Evolutionary conservation across 2,888 invertebrate species (phyloP).

Genomic region (Tetragonula carbonaria): DNA sequence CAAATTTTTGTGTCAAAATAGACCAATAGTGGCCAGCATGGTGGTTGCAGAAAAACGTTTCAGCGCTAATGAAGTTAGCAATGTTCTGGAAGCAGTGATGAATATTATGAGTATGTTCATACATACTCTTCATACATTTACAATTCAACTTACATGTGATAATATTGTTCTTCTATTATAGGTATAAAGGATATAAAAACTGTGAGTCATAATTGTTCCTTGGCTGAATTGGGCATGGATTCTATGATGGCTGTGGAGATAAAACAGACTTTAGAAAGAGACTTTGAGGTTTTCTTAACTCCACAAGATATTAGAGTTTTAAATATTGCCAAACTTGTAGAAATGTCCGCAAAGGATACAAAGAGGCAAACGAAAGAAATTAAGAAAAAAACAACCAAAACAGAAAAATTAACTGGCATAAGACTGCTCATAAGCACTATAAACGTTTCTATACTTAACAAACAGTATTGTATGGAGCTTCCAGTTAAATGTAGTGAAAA

Average conservation of each 20-base stretch:
- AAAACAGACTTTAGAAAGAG: conserved; percentile 95
- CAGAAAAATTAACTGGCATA: conserved; percentile 7
- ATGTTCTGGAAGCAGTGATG: conserved; percentile 90
- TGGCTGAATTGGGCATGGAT: conserved; percentile 98
- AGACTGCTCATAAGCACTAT: conserved; percentile 52
- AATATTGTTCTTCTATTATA: conserved; percentile 69
- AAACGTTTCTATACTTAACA: conserved; percentile 42
- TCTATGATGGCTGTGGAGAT: conserved; percentile 99
- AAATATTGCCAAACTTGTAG: conserved; percentile 88
- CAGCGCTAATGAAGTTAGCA: conserved; percentile 86
- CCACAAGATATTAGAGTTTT: conserved; percentile 93
- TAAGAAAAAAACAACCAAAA: background rate
- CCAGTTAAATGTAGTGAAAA: conserved; percentile 30
- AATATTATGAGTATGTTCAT: conserved; percentile 84
- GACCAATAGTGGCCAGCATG: conserved; percentile 91
- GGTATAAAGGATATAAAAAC: conserved; percentile 86
- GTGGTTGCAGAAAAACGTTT: conserved; percentile 93
- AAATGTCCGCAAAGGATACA: conserved; percentile 75
- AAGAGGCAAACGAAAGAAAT: conserved; percentile 11
- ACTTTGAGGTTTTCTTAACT: conserved; percentile 93
- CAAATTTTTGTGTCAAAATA: conserved; percentile 87
- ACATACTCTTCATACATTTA: background rate
- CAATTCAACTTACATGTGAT: background rate
- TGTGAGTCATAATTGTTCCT: conserved; percentile 88
- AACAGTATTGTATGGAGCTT: conserved; percentile 67